phyloP scores from a whole-genome alignment of 2,113 vertebrate genomes.

The Albula glossodonta region DNA sequence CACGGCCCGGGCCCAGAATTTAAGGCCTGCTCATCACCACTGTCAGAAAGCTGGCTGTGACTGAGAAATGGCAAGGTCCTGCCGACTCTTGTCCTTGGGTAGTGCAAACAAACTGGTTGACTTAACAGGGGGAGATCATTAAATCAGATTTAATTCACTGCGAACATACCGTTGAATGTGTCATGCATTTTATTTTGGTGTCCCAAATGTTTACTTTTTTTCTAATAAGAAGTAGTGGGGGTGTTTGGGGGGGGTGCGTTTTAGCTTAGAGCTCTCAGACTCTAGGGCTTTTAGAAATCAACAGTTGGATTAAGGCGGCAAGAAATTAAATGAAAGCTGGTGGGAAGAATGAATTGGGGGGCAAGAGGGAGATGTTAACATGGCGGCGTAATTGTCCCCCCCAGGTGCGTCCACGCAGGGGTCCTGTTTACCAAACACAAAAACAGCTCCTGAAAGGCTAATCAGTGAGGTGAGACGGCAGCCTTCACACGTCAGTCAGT shows the following conservation, averaged over 20 bases:
- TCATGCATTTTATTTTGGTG: conserved; percentile 4
- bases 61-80: neutral
- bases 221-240: neutral
- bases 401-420: conserved; percentile 27
- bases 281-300: conserved; percentile 11
- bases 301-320: conserved; percentile 14
- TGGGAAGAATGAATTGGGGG: conserved; percentile 15
- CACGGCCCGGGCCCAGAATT: neutral
- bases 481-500: conserved; percentile 52
- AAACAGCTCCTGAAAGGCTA: conserved; percentile 32
- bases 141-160: neutral
- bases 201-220: conserved; percentile 8
- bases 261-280: conserved; percentile 7
- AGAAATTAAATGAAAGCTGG: conserved; percentile 7
- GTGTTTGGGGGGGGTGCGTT: neutral
- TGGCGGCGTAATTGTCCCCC: conserved; percentile 34
- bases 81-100: neutral
- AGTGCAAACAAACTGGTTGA: neutral
- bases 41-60: neutral
- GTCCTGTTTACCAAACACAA: conserved; percentile 43
- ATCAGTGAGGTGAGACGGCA: conserved; percentile 46
- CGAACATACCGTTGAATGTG: conserved; percentile 2
- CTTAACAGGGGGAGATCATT: conserved; percentile 2
- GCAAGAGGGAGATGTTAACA: conserved; percentile 40
- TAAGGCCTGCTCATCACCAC: neutral